Percentiles rank a stretch among this genome's conserved stretches.
phyloP scores from a whole-genome alignment of 2,113 vertebrate species.

The Hucho hucho region DNA sequence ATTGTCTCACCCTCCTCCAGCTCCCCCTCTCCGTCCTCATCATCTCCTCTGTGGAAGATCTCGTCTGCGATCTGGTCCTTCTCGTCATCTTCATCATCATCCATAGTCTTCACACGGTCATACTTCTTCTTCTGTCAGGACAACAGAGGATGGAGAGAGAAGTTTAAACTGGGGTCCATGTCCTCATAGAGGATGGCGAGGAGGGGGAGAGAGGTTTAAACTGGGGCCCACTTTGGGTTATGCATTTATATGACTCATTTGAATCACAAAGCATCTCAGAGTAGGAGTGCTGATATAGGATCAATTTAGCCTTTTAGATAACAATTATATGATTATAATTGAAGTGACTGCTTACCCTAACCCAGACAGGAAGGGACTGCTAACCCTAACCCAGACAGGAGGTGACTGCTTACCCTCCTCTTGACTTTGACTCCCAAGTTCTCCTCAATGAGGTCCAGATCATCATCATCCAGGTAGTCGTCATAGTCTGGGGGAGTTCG shows the following conservation, averaged over 20 bases:
- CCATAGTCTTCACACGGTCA: constrained; percentile 69
- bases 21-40: constrained; percentile 1
- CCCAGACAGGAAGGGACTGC: no score
- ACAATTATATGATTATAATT: no score
- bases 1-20: constrained; percentile 81
- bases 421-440: constrained; percentile 93
- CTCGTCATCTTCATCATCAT: constrained; percentile 78
- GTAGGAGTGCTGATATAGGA: no score
- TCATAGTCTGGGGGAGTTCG: constrained; percentile 81
- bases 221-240: no score
- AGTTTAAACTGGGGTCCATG: background rate
- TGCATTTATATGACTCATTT: no score
- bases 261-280: no score
- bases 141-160: constrained; percentile 64
- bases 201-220: no score
- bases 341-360: no score
- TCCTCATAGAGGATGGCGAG: no score
- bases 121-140: constrained; percentile 77
- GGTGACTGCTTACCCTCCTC: constrained; percentile 73
- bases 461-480: constrained; percentile 87
- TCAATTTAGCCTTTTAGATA: no score
- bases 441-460: constrained; percentile 90
- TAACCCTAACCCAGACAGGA: no score
- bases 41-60: constrained; percentile 80
- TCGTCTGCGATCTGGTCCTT: constrained; percentile 89